Evolutionary conservation across 2,797 vertebrate genomes (phyloP).

Genomic region (Catharus ustulatus): DNA sequence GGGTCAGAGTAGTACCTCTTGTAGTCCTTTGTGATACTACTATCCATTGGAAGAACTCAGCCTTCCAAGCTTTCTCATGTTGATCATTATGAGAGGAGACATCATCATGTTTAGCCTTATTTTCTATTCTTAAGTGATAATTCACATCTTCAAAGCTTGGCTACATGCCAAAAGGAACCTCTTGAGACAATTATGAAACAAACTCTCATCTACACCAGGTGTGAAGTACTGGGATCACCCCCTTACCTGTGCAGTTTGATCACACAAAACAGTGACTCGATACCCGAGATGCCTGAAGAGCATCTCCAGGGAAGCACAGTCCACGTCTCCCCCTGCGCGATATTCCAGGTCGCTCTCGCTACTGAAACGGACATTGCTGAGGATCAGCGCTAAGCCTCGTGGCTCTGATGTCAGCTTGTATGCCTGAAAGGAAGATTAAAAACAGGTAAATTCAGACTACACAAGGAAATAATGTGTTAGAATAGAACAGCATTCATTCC

Average conservation of each 20-base stretch:
- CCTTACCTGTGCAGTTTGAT: conserved; percentile 87
- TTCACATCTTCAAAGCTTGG: background rate
- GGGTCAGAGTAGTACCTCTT: background rate
- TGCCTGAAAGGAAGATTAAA: conserved; percentile 78
- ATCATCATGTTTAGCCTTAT: background rate
- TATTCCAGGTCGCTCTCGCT: conserved; percentile 84
- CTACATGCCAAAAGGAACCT: background rate
- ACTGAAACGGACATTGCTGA: conserved; percentile 91
- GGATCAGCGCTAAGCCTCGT: conserved; percentile 88
- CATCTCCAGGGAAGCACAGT: conserved; percentile 83
- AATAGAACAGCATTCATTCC: background rate
- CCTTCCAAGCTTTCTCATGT: background rate
- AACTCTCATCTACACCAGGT: background rate
- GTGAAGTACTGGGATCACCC: background rate
- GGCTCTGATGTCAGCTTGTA: conserved; percentile 88
- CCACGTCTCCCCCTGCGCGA: conserved; percentile 91
- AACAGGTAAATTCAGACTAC: background rate
- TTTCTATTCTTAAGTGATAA: background rate
- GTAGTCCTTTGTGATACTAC: background rate
- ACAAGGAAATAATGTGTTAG: background rate
- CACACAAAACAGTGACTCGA: conserved; percentile 76
- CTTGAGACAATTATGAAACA: background rate
- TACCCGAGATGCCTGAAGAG: conserved; percentile 91
- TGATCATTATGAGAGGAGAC: background rate
- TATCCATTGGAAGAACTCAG: background rate